These are phyloP conservation scores for Gadus macrocephalus DNA, from an alignment of 2,113 vertebrate species.

Conservation along the genomic window DNA sequence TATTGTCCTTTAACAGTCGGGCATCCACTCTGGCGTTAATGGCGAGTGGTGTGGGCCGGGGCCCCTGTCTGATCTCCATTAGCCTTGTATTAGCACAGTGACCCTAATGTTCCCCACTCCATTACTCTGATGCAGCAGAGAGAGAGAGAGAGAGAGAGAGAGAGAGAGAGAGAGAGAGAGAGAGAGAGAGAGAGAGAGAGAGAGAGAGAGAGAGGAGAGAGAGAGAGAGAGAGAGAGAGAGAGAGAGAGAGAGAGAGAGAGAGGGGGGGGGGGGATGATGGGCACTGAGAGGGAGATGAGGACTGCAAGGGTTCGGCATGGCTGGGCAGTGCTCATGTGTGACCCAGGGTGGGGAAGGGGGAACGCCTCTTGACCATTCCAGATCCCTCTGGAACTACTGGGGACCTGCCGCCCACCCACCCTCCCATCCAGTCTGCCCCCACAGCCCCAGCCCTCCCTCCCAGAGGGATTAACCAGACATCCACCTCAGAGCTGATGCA, in stretches of 20 bases:
- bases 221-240: slow-evolving; percentile 43
- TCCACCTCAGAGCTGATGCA: slow-evolving; percentile 48
- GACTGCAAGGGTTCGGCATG: slow-evolving; percentile 67
- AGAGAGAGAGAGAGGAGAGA: slow-evolving; percentile 24
- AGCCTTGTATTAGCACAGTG: slow-evolving; percentile 67
- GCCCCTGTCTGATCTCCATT: slow-evolving; percentile 65
- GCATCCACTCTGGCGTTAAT: slow-evolving; percentile 52
- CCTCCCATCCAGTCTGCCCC: too few species aligned
- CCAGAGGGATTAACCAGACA: slow-evolving; percentile 55
- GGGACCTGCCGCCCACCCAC: slow-evolving; percentile 21
- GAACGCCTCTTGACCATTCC: slow-evolving; percentile 70
- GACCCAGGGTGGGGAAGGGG: slow-evolving; percentile 42
- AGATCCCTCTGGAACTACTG: slow-evolving; percentile 55
- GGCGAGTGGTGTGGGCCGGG: slow-evolving; percentile 61
- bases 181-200: slow-evolving; percentile 48
- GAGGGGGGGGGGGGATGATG: not conserved
- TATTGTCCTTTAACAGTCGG: slow-evolving; percentile 49
- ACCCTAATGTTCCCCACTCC: slow-evolving; percentile 70
- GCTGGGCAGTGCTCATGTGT: slow-evolving; percentile 74
- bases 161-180: slow-evolving; percentile 23
- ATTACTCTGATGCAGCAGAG: slow-evolving; percentile 57
- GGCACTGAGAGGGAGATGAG: not conserved
- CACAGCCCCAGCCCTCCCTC: not conserved
- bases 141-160: slow-evolving; percentile 23
- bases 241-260: slow-evolving; percentile 36